A percentile compares a stretch with the other conserved stretches of the same genome.
These are phyloP conservation scores for Chelonia mydas DNA, from an alignment of 2,797 vertebrate genomes.

Conservation along the genomic window DNA sequence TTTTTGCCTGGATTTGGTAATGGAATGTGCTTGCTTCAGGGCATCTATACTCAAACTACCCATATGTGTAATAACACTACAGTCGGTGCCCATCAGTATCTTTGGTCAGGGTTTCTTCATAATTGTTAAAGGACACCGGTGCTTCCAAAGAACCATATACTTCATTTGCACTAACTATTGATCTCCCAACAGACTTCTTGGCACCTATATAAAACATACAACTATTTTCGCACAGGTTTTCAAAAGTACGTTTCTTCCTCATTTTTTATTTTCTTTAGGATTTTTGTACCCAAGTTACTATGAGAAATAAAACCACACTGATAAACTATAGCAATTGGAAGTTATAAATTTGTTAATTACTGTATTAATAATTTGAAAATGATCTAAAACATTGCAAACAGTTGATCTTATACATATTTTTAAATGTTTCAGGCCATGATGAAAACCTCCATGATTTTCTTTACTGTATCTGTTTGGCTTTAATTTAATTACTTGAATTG, in stretches of 20 bases:
- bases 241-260: background rate
- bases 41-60: slow-evolving; percentile 24
- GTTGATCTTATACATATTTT: background rate
- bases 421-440: background rate
- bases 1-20: slow-evolving; percentile 48
- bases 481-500: background rate
- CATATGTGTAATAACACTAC: background rate
- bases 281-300: background rate
- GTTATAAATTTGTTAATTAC: background rate
- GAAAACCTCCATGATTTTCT: background rate
- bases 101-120: background rate
- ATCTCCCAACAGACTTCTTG: background rate
- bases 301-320: background rate
- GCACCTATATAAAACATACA: background rate
- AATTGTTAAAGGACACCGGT: background rate
- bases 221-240: background rate
- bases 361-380: background rate
- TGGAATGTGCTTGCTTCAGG: slow-evolving; percentile 33
- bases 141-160: background rate
- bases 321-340: background rate
- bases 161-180: background rate
- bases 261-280: background rate
- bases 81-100: background rate
- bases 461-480: background rate
- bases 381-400: background rate